Percentiles rank a stretch among this genome's conserved stretches.
Conservation (phyloP, 2,888 invertebrate species). For the Papilio demoleus region DNA sequence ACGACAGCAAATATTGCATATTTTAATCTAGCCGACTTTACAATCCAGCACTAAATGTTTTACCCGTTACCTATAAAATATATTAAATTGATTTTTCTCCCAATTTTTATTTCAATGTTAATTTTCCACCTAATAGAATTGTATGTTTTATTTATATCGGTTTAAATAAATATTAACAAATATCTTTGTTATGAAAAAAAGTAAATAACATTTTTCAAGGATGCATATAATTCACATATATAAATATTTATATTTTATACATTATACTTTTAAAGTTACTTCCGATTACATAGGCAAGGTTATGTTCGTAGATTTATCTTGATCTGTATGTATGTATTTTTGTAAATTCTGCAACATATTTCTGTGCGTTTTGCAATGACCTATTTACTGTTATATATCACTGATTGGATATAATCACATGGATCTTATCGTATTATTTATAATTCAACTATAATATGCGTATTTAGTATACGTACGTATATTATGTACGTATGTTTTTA, state of each 20-base stretch:
- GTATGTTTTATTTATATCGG: not conserved
- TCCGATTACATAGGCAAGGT: not conserved
- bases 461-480: not conserved
- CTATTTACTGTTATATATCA: not conserved
- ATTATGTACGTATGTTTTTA: too few relatives aligned
- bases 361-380: conserved; percentile 5
- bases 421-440: not conserved
- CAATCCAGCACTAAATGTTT: too few relatives aligned
- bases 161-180: not conserved
- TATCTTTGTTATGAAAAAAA: not conserved
- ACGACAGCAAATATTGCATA: too few relatives aligned
- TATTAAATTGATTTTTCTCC: too few relatives aligned
- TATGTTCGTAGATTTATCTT: not conserved
- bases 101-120: too few relatives aligned
- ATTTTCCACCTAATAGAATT: too few relatives aligned
- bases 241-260: not conserved
- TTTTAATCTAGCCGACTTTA: too few relatives aligned
- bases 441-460: not conserved
- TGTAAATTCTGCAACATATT: not conserved
- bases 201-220: not conserved
- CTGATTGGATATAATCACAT: not conserved
- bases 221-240: not conserved
- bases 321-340: not conserved
- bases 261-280: conserved; percentile 2
- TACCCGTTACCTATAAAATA: too few relatives aligned